phyloP scores from a whole-genome alignment of 92 coral and sea anemone species.

The Scolanthus callimorphus region DNA sequence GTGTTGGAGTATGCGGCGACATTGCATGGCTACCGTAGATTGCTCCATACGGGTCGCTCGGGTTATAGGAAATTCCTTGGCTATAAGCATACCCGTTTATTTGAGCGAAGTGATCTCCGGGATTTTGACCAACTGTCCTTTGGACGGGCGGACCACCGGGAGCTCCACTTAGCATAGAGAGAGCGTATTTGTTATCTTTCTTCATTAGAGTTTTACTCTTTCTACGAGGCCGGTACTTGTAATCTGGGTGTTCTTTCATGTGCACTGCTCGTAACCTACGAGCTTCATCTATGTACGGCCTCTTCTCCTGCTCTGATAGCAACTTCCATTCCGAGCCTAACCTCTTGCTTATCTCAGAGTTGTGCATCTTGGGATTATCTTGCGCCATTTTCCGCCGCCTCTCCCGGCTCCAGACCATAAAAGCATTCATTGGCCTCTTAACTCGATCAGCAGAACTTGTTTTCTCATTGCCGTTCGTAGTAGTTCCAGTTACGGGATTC shows the following conservation, averaged over 20 bases:
- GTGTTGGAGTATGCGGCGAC: constrained; percentile 86
- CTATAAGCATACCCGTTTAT: constrained; percentile 80
- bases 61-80: constrained; percentile 66
- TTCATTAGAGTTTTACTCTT: constrained; percentile 94
- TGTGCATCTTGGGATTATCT: constrained; percentile 99
- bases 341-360: constrained; percentile 96
- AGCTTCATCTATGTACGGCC: constrained; percentile 97
- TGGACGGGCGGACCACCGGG: constrained; percentile 92
- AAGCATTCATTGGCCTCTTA: constrained; percentile 99
- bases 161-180: constrained; percentile 83
- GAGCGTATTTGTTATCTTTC: constrained; percentile 93
- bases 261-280: constrained; percentile 96
- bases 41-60: constrained; percentile 71
- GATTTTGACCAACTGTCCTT: constrained; percentile 85
- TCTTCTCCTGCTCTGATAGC: constrained; percentile 86
- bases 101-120: constrained; percentile 85
- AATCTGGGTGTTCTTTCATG: constrained; percentile 99
- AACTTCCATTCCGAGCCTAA: constrained; percentile 95
- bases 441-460: constrained; percentile 88
- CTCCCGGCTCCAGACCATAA: constrained; percentile 99
- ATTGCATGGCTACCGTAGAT: constrained; percentile 80
- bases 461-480: constrained; percentile 64
- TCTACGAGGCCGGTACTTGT: constrained; percentile 98
- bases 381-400: constrained; percentile 97
- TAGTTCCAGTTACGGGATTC: constrained; percentile 60